phyloP scores from a whole-genome alignment of 2,888 invertebrate species.

The Ochropleura leucogaster region DNA sequence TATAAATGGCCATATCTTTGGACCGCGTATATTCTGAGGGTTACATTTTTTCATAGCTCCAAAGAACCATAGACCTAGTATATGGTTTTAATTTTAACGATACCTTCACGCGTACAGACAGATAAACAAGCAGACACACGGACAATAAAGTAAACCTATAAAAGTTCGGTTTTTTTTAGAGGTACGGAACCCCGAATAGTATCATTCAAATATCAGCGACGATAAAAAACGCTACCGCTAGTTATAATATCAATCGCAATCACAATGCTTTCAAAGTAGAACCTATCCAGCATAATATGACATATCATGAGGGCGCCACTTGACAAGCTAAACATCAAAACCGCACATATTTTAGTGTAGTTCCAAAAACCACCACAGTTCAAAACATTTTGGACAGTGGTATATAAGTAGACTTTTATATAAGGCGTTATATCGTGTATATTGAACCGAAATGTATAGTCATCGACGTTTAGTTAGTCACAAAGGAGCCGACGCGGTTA shows the following conservation, averaged over 20 bases:
- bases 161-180: too few relatives aligned
- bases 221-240: slow-evolving; percentile 53
- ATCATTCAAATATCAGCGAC: slow-evolving; percentile 44
- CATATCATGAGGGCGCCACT: slow-evolving; percentile 18
- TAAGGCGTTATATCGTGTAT: slow-evolving; percentile 60
- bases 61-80: too few relatives aligned
- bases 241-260: slow-evolving; percentile 60
- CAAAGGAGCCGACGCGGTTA: slow-evolving; percentile 69
- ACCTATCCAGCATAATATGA: not conserved
- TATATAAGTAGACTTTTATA: slow-evolving; percentile 54
- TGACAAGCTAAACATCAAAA: not conserved
- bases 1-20: too few relatives aligned
- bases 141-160: too few relatives aligned
- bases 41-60: too few relatives aligned
- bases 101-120: too few relatives aligned
- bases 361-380: slow-evolving; percentile 6
- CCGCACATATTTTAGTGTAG: not conserved
- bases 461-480: slow-evolving; percentile 60
- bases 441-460: slow-evolving; percentile 59
- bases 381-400: not conserved
- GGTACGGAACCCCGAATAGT: too few relatives aligned
- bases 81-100: too few relatives aligned
- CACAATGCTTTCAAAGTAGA: slow-evolving; percentile 47
- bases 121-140: too few relatives aligned
- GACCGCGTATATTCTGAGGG: too few relatives aligned